Conservation (phyloP, 2,797 vertebrate species). For the Acanthis flammea region DNA sequence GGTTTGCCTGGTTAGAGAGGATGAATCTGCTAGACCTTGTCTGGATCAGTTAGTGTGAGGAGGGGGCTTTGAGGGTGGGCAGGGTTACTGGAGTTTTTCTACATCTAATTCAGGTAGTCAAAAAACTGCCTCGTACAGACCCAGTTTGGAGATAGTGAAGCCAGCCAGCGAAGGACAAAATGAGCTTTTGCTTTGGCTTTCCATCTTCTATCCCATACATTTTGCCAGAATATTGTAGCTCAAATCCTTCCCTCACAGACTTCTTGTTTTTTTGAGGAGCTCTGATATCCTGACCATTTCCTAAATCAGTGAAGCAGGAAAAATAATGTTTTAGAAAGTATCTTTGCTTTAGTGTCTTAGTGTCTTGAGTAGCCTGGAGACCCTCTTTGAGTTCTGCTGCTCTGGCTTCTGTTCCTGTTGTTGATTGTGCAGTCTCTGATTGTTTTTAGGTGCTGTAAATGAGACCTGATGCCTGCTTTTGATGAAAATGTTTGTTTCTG, state of each 20-base stretch:
- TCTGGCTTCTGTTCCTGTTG: not conserved
- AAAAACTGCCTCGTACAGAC: not conserved
- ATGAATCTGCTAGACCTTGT: not conserved
- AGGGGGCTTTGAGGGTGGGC: not conserved
- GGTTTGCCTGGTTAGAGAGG: not conserved
- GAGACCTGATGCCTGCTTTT: not conserved
- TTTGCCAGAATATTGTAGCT: not conserved
- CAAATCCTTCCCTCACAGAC: not conserved
- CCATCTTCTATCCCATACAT: not conserved
- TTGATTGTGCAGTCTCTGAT: not conserved
- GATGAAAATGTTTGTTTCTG: not conserved
- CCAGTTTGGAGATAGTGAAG: not conserved
- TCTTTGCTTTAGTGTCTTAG: not conserved
- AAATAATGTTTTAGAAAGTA: not conserved
- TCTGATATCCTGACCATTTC: not conserved
- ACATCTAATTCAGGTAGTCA: not conserved
- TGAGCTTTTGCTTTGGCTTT: not conserved
- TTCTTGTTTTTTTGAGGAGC: not conserved
- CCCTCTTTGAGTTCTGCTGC: not conserved
- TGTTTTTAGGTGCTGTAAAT: not conserved
- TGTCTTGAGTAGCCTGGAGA: not conserved
- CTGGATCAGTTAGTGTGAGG: not conserved
- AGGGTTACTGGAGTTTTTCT: not conserved
- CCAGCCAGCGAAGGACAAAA: not conserved
- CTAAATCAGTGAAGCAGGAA: not conserved